Evolutionary conservation across 2,797 vertebrate species (phyloP).

Genomic region (Cryptoblepharus egeriae): DNA sequence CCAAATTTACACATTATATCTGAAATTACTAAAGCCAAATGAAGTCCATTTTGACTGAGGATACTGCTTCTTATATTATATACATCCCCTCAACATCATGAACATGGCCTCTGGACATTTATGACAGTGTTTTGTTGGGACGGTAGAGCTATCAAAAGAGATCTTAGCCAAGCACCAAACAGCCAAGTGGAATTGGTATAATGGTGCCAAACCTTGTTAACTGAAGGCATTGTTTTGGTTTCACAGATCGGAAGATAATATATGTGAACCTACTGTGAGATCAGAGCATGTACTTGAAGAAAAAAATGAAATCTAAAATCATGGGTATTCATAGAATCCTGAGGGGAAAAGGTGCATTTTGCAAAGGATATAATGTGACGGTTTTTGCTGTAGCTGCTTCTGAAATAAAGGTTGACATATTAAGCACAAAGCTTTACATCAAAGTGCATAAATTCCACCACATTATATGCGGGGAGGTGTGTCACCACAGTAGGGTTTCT

Average conservation of each 20-base stretch:
- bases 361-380: conserved; percentile 19
- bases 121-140: background rate
- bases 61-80: too few species aligned
- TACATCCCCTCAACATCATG: too few species aligned
- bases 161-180: too few species aligned
- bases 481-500: conserved; percentile 20
- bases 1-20: background rate
- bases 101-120: background rate
- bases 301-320: background rate
- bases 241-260: background rate
- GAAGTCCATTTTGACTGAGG: too few species aligned
- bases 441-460: conserved; percentile 32
- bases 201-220: background rate
- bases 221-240: background rate
- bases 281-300: background rate
- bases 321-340: background rate
- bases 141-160: too few species aligned
- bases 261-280: background rate
- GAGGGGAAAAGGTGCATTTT: conserved; percentile 32
- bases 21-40: background rate
- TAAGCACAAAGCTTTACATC: conserved; percentile 31
- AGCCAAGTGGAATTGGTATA: too few species aligned
- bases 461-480: conserved; percentile 20
- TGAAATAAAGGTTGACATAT: conserved; percentile 41
- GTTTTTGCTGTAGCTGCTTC: conserved; percentile 42